phyloP scores from a whole-genome alignment of 2,797 vertebrate genomes.

The Sebastes hubbsi region DNA sequence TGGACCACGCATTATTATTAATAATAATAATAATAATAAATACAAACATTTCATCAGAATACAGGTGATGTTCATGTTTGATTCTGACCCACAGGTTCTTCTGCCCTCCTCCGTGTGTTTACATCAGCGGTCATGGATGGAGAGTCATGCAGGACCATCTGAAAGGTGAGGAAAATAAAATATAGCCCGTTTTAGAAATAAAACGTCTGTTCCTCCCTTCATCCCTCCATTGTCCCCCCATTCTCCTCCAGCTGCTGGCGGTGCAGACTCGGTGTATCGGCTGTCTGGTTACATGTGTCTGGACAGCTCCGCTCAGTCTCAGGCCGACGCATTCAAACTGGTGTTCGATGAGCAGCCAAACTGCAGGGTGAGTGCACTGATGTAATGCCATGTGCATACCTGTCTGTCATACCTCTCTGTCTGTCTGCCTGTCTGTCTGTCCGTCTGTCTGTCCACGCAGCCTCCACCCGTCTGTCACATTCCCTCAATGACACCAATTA shows the following conservation, averaged over 20 bases:
- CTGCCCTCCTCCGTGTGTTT: constrained; percentile 95
- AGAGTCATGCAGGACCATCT: constrained; percentile 86
- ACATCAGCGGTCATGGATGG: constrained; percentile 90
- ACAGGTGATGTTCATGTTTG: no score
- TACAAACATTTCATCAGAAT: no score
- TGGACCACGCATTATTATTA: no score
- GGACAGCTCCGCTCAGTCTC: constrained; percentile 86
- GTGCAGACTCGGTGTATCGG: constrained; percentile 73
- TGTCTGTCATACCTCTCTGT: no score
- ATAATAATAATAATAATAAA: no score
- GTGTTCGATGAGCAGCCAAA: constrained; percentile 90
- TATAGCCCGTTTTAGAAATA: fast-evolving
- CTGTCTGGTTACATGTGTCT: constrained; percentile 93
- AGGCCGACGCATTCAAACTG: constrained; percentile 88
- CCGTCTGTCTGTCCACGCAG: background rate
- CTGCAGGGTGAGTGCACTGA: constrained; percentile 80
- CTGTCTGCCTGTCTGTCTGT: no score
- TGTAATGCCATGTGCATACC: background rate
- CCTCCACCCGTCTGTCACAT: background rate
- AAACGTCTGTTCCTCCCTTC: background rate
- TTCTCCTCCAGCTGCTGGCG: constrained; percentile 73
- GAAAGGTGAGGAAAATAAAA: constrained; percentile 78
- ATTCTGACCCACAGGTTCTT: constrained; percentile 86
- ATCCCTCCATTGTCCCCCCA: background rate
- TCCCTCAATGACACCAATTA: background rate